phyloP scores from a whole-genome alignment of 2,797 vertebrate species.

The Orestias chungarensis region DNA sequence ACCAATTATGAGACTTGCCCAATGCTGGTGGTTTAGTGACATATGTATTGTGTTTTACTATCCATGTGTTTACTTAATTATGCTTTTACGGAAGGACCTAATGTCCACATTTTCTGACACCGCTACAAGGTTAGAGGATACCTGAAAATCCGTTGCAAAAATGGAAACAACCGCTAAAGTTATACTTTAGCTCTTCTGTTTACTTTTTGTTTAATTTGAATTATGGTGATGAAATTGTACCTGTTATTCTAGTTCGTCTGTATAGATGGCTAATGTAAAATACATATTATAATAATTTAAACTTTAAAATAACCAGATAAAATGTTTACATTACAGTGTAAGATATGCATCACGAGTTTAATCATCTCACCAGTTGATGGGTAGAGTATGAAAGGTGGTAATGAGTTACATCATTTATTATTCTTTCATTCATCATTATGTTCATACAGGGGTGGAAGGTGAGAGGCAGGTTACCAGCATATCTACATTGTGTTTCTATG shows the following conservation, averaged over 20 bases:
- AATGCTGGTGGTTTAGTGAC: background rate
- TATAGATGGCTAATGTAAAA: background rate
- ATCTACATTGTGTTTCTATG: too few species aligned
- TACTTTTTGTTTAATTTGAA: background rate
- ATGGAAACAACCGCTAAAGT: background rate
- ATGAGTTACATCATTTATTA: too few species aligned
- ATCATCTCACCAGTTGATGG: too few species aligned
- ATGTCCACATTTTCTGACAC: background rate
- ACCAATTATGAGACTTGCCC: conserved; percentile 35
- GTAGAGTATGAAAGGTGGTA: too few species aligned
- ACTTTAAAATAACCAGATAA: background rate
- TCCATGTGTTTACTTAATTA: conserved; percentile 10
- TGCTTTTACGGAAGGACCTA: conserved; percentile 1
- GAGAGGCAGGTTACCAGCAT: too few species aligned
- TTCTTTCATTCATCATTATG: too few species aligned
- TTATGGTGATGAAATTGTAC: background rate
- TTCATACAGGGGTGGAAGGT: too few species aligned
- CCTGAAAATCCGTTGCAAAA: background rate
- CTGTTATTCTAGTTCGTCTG: background rate
- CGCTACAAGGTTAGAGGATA: background rate
- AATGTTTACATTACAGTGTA: background rate
- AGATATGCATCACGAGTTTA: background rate
- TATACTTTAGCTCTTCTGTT: background rate
- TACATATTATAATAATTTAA: background rate
- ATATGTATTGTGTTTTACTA: conserved; percentile 3